Base-by-base conservation (phyloP, 2,888 invertebrate genomes). In the Buathra laborator region DNA sequence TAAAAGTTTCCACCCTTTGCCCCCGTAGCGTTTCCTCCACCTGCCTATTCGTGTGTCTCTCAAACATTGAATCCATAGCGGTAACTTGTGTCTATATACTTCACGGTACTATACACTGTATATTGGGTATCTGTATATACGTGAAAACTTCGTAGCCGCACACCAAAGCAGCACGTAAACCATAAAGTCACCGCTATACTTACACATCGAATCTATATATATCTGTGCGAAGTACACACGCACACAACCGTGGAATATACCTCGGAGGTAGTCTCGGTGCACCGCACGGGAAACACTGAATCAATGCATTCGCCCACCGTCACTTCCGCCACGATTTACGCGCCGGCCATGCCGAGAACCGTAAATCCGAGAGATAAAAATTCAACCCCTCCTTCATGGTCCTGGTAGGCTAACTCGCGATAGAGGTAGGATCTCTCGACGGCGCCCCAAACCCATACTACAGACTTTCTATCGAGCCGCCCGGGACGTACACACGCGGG, bases 251-350 rank as follows among this genome's bases (percentile, higher is more conserved):
- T 14, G 29, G 53, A 62, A 29, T 62, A 37, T 9, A 37, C 37
- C 74, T 48, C n/a, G 46, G 48, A 75, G 64, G 51, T 66, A 43
- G 64, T 32, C 14, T 44, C 56, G 76, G 75, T 76, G 76, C 85
- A 82, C 86, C 84, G 76, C 80, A 85, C 79, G 80, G 82, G 80
- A 86, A 85, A 85, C 86, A 85, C 76, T 85, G 83, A 85, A 85
- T 86, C 86, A 83, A 82, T 82, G 82, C 82, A 83, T 86, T 86
- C 86, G 82, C 84, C 82, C 84, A 80, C 79, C 86, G 86, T 86
- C 85, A 82, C 82, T 85, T 86, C 86, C 86, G 85, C 72, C 78
- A 82, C 85, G 83, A 85, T 86, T 86, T 85, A 86, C 85, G 84
- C 84, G 68, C 80, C 78, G 79, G 77, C 86, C 86, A 71, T 59